Evolutionary conservation across 2,797 vertebrate species (phyloP).

Genomic region (Melanotaenia pygmaea): DNA sequence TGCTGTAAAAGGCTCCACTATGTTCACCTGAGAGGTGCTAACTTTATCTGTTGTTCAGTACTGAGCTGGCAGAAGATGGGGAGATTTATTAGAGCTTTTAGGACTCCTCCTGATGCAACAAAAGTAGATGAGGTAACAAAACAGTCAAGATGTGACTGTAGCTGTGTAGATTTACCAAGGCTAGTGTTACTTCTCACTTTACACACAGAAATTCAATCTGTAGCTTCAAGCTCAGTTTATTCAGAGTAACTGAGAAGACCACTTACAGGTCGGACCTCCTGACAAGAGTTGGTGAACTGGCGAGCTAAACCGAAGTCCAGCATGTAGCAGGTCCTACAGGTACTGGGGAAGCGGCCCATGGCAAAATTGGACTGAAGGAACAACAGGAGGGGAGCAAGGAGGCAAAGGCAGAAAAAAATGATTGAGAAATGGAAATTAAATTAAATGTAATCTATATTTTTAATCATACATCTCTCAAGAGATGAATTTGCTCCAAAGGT

Average conservation of each 20-base stretch:
- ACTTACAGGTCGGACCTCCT: conserved; percentile 98
- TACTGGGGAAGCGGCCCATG: conserved; percentile 97
- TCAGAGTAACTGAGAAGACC: conserved; percentile 15
- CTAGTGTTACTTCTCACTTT: neutral
- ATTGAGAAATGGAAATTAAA: conserved; percentile 7
- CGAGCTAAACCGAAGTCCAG: conserved; percentile 98
- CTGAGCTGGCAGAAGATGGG: neutral
- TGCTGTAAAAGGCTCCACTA: neutral
- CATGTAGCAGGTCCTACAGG: conserved; percentile 98
- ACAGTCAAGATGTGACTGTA: neutral
- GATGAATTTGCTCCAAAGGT: conserved; percentile 5
- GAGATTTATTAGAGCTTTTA: neutral
- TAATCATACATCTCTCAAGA: neutral
- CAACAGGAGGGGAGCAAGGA: neutral
- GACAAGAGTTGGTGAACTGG: conserved; percentile 98
- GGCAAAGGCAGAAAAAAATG: neutral
- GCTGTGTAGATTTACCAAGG: neutral
- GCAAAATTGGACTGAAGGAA: conserved; percentile 94
- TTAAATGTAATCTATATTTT: conserved; percentile 3
- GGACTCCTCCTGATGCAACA: neutral
- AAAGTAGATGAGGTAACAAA: neutral
- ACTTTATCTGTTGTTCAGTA: neutral
- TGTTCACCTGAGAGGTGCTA: neutral
- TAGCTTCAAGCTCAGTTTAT: neutral
- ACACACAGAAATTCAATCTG: neutral